Conservation (phyloP, 2,797 vertebrate species). For the Erpetoichthys calabaricus region DNA sequence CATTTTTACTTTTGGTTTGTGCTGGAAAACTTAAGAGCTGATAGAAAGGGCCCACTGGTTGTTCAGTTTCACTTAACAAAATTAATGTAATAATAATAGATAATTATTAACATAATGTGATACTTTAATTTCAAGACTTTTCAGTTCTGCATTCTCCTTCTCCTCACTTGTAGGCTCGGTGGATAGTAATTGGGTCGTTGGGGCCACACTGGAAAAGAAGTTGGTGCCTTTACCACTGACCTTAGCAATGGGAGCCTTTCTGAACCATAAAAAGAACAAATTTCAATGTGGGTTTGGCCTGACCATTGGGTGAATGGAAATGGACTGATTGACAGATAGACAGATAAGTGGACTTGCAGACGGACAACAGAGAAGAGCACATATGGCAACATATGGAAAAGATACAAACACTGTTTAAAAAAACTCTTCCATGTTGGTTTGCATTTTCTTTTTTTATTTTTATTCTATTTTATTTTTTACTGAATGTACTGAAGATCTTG, state of each 20-base stretch:
- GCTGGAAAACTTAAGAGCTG: too few relatives aligned
- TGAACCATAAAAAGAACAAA: constrained; percentile 84
- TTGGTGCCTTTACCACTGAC: constrained; percentile 72
- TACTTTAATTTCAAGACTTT: neutral
- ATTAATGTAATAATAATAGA: too few relatives aligned
- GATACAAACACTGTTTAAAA: neutral
- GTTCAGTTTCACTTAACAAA: too few relatives aligned
- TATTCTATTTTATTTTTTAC: too few relatives aligned
- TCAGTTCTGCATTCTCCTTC: neutral
- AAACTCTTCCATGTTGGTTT: too few relatives aligned
- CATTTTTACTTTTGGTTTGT: too few relatives aligned
- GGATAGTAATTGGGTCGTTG: constrained; percentile 84
- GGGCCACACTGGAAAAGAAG: constrained; percentile 82
- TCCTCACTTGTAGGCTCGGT: constrained; percentile 50
- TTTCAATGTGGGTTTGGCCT: constrained; percentile 84
- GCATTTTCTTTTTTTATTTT: too few relatives aligned
- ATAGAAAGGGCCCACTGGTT: too few relatives aligned
- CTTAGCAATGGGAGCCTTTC: constrained; percentile 74
- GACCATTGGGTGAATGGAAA: constrained; percentile 65
- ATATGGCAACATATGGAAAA: neutral
- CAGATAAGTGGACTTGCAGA: neutral
- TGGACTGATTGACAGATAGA: neutral
- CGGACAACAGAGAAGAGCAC: neutral
- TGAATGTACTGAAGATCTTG: too few relatives aligned
- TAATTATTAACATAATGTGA: too few relatives aligned